phyloP scores from a whole-genome alignment of 2,113 vertebrate genomes.

The Phasianus colchicus region DNA sequence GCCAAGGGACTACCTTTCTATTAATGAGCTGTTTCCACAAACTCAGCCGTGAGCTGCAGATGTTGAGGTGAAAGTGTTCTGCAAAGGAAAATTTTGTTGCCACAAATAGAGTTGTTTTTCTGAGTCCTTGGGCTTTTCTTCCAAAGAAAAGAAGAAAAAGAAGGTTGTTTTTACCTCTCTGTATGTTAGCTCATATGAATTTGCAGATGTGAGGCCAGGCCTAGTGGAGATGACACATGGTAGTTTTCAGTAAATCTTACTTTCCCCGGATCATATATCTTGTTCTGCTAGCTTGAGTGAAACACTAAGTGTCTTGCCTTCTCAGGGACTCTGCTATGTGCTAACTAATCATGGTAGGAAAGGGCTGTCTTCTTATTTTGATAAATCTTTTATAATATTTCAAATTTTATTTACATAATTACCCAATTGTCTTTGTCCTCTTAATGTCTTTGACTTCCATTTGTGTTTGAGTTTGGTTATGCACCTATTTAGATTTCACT shows the following conservation, averaged over 20 bases:
- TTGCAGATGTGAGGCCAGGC: background rate
- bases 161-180: background rate
- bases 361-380: constrained; percentile 10
- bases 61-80: background rate
- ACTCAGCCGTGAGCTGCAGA: background rate
- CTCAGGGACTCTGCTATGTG: background rate
- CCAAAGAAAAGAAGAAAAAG: background rate
- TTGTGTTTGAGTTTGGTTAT: constrained; percentile 44
- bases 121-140: background rate
- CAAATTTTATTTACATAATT: constrained; percentile 47
- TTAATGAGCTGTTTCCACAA: background rate
- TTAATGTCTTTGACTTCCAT: constrained; percentile 9
- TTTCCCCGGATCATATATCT: background rate
- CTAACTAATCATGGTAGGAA: constrained; percentile 30
- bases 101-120: background rate
- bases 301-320: constrained; percentile 27
- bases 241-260: constrained; percentile 29
- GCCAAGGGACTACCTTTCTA: background rate
- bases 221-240: background rate
- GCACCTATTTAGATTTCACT: constrained; percentile 35
- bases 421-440: background rate
- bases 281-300: constrained; percentile 6
- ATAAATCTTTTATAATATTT: constrained; percentile 30
- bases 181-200: background rate
- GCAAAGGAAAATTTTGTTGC: background rate